These are phyloP conservation scores for Megaptera novaeangliae DNA, from an alignment of 2,113 vertebrate species.

Conservation along the genomic window DNA sequence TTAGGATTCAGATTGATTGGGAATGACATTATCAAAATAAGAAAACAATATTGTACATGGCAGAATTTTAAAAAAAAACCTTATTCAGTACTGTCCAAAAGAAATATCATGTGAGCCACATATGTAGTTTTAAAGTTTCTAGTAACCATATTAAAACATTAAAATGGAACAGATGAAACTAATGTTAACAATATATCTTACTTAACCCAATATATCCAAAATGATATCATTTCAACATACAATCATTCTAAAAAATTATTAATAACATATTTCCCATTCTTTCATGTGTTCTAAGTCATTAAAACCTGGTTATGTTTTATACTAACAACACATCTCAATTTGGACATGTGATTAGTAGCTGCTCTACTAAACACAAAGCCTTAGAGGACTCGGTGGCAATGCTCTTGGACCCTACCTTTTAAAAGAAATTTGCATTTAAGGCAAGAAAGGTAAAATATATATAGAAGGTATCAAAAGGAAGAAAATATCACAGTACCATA, in stretches of 20 bases:
- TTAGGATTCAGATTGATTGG: neutral
- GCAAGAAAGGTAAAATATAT: neutral
- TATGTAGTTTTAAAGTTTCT: neutral
- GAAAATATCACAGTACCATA: neutral
- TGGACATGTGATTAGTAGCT: neutral
- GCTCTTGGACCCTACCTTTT: neutral
- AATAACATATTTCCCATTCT: neutral
- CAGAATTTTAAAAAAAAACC: neutral
- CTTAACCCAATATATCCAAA: neutral
- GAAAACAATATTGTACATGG: neutral
- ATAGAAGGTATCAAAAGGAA: neutral
- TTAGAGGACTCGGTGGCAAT: neutral
- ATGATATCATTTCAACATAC: neutral
- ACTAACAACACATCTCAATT: neutral
- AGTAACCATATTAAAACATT: neutral
- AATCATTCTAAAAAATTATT: neutral
- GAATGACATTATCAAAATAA: neutral
- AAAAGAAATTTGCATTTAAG: neutral
- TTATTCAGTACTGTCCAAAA: neutral
- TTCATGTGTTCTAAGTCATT: neutral
- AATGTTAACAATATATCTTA: neutral
- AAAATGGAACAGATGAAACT: neutral
- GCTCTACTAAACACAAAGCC: neutral
- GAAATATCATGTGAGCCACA: neutral
- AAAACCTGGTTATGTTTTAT: neutral